Base-by-base conservation (phyloP, 2,797 vertebrate genomes). In the Pseudomugil tenellus region DNA sequence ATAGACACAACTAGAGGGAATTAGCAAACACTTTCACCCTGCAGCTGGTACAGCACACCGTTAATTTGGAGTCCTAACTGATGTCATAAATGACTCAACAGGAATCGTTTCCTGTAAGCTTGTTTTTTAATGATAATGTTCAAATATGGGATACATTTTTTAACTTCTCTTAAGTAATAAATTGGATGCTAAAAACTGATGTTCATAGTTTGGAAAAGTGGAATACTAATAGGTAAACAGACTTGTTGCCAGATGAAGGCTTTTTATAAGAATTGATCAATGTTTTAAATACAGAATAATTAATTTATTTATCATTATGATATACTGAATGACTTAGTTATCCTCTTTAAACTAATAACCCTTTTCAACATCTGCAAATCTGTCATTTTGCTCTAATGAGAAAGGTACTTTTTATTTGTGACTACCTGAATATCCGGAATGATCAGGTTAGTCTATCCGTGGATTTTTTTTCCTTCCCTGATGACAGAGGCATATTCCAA, bases 1-100 rank as follows among this genome's bases (percentile, higher is more conserved):
- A 60, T 34, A 70, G 54, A 70, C 53, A 57, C 57, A 74, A 67
- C 41, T 67, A 67, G 48, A 31, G 17, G n/a, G 37, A 39, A 69
- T 63, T 21, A 58, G 35, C 49, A 63, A 53, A 81, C 43, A 51
- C 55, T 32, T 29, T 8, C 55, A 19, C 39, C 35, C 63, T 53
- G 61, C 51, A 60, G 62, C 57, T 28, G 65, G 57, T 58, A 69
- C 25, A 74, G 60, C 3, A 21, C 17, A 60, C 17, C 23, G 23
- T 51, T 74, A 58, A 61, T 60, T 58, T 55, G 34, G 17, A 48
- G 28, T 37, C 32, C 26, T 53, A 59, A 60, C 25, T 37, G 23
- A 34, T 9, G 55, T 41, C n/a, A 43, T 63, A 62, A 67, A 60
- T 65, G 19, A 73, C 48, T 67, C 25, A 17, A 3, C 69, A 12